These are phyloP conservation scores for Pogona vitticeps DNA, from an alignment of 2,113 vertebrate species.

Conservation along the genomic window DNA sequence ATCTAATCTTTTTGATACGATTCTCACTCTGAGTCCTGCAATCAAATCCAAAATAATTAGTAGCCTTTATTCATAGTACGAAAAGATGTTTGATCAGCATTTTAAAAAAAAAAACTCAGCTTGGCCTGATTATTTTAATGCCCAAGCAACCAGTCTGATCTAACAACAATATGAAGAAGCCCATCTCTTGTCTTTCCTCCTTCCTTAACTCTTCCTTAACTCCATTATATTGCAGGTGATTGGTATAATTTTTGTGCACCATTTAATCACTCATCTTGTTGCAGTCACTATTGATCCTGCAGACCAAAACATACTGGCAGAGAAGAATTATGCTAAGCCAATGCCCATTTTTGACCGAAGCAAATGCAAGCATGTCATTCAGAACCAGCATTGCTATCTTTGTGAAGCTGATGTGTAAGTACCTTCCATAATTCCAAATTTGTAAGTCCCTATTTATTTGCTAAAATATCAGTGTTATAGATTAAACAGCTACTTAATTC, in stretches of 20 bases:
- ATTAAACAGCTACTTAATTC: neutral
- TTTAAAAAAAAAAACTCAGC: neutral
- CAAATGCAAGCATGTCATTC: slow-evolving; percentile 76
- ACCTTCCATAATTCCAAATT: neutral
- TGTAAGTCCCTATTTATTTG: neutral
- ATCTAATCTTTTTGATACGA: neutral
- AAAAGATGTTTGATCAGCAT: too few relatives aligned
- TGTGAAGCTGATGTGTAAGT: slow-evolving; percentile 80
- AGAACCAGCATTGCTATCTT: slow-evolving; percentile 78
- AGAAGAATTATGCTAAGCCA: slow-evolving; percentile 69
- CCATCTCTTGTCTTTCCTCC: neutral
- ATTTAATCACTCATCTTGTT: slow-evolving; percentile 70
- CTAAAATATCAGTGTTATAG: neutral
- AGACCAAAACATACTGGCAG: slow-evolving; percentile 69
- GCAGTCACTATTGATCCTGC: slow-evolving; percentile 76
- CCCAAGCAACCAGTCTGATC: neutral
- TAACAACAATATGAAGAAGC: accelerated
- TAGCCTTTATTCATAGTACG: neutral
- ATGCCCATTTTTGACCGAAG: slow-evolving; percentile 74
- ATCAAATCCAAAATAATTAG: too few relatives aligned
- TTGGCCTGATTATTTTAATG: neutral
- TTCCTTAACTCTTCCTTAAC: slow-evolving; percentile 65
- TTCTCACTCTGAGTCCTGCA: neutral
- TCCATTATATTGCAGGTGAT: slow-evolving; percentile 58
- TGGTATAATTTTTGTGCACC: slow-evolving; percentile 62